These are phyloP conservation scores for Palloptera scutellata DNA, from an alignment of 2,888 invertebrate species.

Conservation along the genomic window DNA sequence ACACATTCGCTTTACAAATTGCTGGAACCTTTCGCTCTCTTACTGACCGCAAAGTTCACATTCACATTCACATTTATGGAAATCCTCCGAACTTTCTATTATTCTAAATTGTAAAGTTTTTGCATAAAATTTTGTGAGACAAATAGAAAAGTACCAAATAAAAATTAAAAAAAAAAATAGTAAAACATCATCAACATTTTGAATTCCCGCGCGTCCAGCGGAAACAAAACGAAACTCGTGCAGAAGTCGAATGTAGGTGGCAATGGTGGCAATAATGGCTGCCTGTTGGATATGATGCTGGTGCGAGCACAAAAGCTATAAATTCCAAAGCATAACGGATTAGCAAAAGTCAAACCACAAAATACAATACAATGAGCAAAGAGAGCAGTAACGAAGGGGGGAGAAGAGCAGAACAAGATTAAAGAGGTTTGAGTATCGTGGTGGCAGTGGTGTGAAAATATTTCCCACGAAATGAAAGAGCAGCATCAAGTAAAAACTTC, in stretches of 20 bases:
- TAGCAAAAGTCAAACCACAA: constrained; percentile 46
- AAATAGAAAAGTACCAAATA: constrained; percentile 16
- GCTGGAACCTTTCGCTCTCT: constrained; percentile 11
- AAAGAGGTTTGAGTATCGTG: background rate
- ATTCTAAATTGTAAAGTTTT: constrained; percentile 20
- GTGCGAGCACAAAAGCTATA: constrained; percentile 42
- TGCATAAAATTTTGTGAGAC: background rate
- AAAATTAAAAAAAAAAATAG: constrained; percentile 2
- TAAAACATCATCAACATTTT: constrained; percentile 21
- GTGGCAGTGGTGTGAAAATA: background rate
- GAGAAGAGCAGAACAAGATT: background rate
- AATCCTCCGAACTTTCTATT: constrained; percentile 29
- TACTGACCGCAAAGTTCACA: constrained; percentile 27
- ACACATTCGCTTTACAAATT: background rate
- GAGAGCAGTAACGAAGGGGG: background rate
- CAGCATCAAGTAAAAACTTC: background rate
- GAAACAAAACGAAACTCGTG: constrained; percentile 10
- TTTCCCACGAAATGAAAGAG: constrained; percentile 1
- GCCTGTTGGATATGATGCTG: background rate
- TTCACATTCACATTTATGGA: constrained; percentile 18
- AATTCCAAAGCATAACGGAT: constrained; percentile 47
- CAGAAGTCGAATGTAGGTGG: background rate
- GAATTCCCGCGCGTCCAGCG: constrained; percentile 26
- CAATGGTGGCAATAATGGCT: too few relatives aligned
- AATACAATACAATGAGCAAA: constrained; percentile 26